These are phyloP conservation scores for Ochotona princeps DNA, from an alignment of 2,113 vertebrate species.

Conservation along the genomic window DNA sequence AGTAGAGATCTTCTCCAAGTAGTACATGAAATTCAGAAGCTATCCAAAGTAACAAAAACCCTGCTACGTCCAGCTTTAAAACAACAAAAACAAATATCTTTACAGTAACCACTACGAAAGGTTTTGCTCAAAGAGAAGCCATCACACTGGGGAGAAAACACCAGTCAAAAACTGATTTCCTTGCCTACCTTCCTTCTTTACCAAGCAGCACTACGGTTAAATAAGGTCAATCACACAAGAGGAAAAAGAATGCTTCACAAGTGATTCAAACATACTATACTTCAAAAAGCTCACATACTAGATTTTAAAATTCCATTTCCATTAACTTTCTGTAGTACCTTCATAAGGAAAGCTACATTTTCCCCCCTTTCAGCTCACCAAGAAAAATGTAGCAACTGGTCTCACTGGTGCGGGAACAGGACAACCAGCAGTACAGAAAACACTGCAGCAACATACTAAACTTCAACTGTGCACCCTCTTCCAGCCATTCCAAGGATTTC, in stretches of 20 bases:
- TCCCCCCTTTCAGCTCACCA: not conserved
- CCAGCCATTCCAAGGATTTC: conserved; percentile 7
- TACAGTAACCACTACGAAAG: not conserved
- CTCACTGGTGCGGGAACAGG: not conserved
- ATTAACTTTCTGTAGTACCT: too few species aligned
- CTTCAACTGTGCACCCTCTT: not conserved
- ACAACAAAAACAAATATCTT: not conserved
- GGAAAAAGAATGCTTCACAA: not conserved
- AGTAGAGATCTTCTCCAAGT: conserved; percentile 18
- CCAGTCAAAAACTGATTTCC: not conserved
- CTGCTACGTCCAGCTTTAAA: not conserved
- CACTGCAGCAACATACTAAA: not conserved
- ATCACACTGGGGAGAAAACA: not conserved
- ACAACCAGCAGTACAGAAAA: not conserved
- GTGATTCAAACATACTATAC: not conserved
- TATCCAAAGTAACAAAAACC: not conserved
- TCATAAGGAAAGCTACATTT: not conserved
- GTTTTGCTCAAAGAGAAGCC: not conserved
- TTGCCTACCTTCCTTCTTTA: not conserved
- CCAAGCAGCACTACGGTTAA: not conserved
- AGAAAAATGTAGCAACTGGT: not conserved
- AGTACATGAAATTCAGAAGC: conserved; percentile 5
- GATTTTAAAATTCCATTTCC: too few species aligned
- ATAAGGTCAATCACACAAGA: not conserved
- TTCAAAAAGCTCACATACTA: too few species aligned